Evolutionary conservation across 2,797 vertebrate species (phyloP).

Genomic region (Cossypha polioptera): DNA sequence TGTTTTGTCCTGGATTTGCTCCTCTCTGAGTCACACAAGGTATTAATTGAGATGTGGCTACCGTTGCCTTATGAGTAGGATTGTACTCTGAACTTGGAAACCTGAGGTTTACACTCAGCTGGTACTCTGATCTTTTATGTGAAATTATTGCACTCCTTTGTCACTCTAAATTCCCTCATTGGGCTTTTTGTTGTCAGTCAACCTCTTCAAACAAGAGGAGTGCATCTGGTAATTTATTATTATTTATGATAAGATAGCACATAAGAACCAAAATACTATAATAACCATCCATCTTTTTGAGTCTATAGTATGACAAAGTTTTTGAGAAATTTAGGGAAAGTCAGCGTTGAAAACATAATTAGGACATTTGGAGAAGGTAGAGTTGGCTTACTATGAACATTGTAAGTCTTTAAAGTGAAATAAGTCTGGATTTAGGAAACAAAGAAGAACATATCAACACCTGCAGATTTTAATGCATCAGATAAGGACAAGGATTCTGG

Average conservation of each 20-base stretch:
- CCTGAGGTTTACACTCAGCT: background rate
- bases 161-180: background rate
- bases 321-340: background rate
- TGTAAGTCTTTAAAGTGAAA: background rate
- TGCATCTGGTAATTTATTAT: accelerated
- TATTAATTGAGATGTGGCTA: background rate
- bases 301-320: background rate
- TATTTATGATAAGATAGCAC: background rate
- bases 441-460: background rate
- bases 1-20: background rate
- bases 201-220: background rate
- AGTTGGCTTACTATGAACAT: background rate
- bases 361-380: background rate
- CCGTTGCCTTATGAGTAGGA: background rate
- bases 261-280: background rate
- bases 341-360: background rate
- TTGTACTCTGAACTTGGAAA: background rate
- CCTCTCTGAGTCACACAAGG: background rate
- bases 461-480: background rate
- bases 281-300: background rate
- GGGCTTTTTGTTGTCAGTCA: background rate
- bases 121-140: background rate
- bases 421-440: background rate
- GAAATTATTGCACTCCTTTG: background rate
- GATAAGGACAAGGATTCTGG: background rate